Evolutionary conservation across 2,888 invertebrate genomes (phyloP), one percentile per base, ranked within the genome.

Genomic region (Troides helena): DNA sequence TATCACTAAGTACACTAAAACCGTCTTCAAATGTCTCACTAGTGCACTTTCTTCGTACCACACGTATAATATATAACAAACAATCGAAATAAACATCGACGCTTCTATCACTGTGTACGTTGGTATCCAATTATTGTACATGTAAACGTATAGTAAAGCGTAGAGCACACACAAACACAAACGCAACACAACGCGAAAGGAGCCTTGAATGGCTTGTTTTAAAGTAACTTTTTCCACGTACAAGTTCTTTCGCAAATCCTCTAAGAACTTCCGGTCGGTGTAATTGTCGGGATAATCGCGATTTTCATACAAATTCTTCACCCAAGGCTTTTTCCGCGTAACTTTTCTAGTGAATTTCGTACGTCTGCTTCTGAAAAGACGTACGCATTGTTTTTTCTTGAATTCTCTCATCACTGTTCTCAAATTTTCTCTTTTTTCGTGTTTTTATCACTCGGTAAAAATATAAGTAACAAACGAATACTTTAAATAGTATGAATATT

Each of bases 271-370:
- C 36, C 94, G 93, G 82, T 98, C 97, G 0, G 98, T 98, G 82
- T 98, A 98, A 86, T 99, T 98, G 86, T 99, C 99, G 0, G 98
- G 96, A 73, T 96, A 96, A 25, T 95, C 96, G 71, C 96, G 95
- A 80, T 97, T 96, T 84, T 97, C 96, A 81, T 98, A 99, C 23
- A 99, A 89, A 80, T 98, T 97, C 89, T 98, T 99, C 75, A 94
- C 94, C 98, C 99, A 98, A 0, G 92, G 90, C 77, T 92, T 94
- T 78, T 83, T 88, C 74, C 80, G 80, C 62, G 74, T 68, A 0
- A 78, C 72, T 71, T 83, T 85, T 65, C 79, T 79, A 57, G 83
- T 76, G 58, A 78, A 73, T 76, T 86, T 89, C 68, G 81, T 76
- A 14, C 87, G 83, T 72, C 86, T 80, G 81, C 79, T 85, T 87